Evolutionary conservation across 2,888 invertebrate species (phyloP), one percentile per base, ranked within the genome.

Genomic region (Latrodectus hesperus): DNA sequence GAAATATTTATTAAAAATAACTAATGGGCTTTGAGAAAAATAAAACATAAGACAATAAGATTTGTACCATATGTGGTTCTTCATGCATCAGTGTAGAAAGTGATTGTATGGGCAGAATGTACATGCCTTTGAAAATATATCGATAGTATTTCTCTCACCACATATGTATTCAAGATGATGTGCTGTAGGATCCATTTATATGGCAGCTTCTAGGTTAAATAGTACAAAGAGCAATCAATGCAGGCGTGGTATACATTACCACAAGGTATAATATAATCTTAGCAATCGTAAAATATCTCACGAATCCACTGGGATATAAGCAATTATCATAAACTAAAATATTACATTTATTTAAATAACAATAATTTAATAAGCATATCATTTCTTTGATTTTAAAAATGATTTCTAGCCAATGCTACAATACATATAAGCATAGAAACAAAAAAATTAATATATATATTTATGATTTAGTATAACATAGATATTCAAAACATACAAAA

Each of bases 1-100:
- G 81, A 87, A 60, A 88, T 88, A 72, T 88, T 88, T 88, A 88
- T 88, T 88, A 88, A 88, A 88, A 88, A 88, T 88, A 88, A 88
- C 87, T 88, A 88, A 88, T 88, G 87, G 82, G 87, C 76, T 88
- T 88, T 83, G 81, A 82, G 38, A 38, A 88, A 88, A 88, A 88
- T 82, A 83, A 88, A 38, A 88, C 87, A 83, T 74, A 88, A 88
- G 87, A 88, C 82, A 78, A 88, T 78, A 88, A 88, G 87, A 83
- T 88, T 88, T 88, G 87, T 88, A 88, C 87, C 87, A 82, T 87
- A 82, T 87, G 77, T 87, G 77, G 76, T 80, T 38, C 6, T 73
- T 83, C 78, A 78, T 83, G 82, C 82, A 78, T 83, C 65, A 60
- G 82, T 83, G 77, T 77, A 83, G 64, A 88, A 88, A 88, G 82